Evolutionary conservation across 2,888 invertebrate genomes (phyloP).

Genomic region (Tetragnatha montana): DNA sequence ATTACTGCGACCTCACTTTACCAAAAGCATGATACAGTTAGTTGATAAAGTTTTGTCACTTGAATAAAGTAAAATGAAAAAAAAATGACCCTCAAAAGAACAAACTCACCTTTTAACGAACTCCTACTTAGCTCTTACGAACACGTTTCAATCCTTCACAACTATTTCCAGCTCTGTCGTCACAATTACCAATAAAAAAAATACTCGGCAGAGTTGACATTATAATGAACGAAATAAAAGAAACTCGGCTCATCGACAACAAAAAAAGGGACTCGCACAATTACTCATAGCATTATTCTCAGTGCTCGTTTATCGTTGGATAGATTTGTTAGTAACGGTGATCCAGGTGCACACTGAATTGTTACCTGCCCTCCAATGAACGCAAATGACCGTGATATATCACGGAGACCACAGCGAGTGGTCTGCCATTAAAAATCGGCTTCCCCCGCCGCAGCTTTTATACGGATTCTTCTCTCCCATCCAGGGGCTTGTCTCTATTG

Average conservation of each 20-base stretch:
- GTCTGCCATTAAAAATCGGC: constrained; percentile 56
- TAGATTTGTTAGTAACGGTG: constrained; percentile 55
- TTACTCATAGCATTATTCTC: constrained; percentile 43
- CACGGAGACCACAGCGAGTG: constrained; percentile 42
- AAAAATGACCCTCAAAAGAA: no score
- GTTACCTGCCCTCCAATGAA: constrained; percentile 48
- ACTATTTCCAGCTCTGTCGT: no score
- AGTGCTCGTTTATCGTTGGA: constrained; percentile 42
- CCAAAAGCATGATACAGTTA: no score
- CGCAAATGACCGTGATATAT: constrained; percentile 58
- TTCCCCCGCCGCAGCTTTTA: constrained; percentile 1
- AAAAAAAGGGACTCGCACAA: constrained; percentile 4
- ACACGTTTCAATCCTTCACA: no score
- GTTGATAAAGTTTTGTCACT: no score
- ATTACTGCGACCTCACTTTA: no score
- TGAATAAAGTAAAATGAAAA: no score
- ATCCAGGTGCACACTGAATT: constrained; percentile 61
- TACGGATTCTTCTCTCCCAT: constrained; percentile 22
- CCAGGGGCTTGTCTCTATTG: constrained; percentile 27
- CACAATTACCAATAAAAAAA: constrained; percentile 14
- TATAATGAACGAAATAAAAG: no score
- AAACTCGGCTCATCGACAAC: no score
- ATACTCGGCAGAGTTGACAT: no score
- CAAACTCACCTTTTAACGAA: no score
- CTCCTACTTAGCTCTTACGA: no score